Conservation (phyloP, 1,140 invertebrate species). For the Drosophila santomea region DNA sequence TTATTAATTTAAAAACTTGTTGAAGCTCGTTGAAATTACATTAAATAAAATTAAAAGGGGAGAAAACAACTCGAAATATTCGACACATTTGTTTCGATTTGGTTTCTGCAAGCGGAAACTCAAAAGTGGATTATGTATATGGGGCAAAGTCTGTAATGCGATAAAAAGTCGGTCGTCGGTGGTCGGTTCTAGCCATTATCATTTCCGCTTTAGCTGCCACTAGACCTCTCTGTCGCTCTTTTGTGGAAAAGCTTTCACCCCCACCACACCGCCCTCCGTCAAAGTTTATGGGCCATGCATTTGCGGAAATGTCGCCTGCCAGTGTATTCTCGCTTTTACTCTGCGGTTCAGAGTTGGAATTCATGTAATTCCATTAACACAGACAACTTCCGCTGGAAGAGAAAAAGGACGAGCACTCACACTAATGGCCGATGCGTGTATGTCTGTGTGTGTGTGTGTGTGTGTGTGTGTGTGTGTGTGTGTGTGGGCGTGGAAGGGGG, state of each 20-base stretch:
- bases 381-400: slow-evolving; percentile 72
- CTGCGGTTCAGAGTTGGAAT: slow-evolving; percentile 77
- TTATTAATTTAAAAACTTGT: background rate
- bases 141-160: slow-evolving; percentile 16
- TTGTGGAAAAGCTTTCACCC: slow-evolving; percentile 41
- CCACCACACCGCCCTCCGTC: background rate
- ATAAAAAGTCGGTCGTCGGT: slow-evolving; percentile 30
- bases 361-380: slow-evolving; percentile 79
- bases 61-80: slow-evolving; percentile 22
- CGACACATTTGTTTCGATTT: slow-evolving; percentile 37
- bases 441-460: slow-evolving; percentile 15
- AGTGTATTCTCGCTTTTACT: slow-evolving; percentile 34
- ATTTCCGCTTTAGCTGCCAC: slow-evolving; percentile 38
- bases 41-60: slow-evolving; percentile 45
- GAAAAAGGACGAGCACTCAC: slow-evolving; percentile 66
- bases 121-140: slow-evolving; percentile 57
- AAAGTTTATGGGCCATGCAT: slow-evolving; percentile 60
- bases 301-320: slow-evolving; percentile 67
- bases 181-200: slow-evolving; percentile 40
- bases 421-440: slow-evolving; percentile 62
- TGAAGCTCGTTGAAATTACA: slow-evolving; percentile 29
- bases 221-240: background rate
- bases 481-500: background rate
- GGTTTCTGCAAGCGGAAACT: slow-evolving; percentile 18
- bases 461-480: slow-evolving; percentile 24